Base-by-base conservation (phyloP, 2,113 vertebrate species). In the Apeltes quadracus region DNA sequence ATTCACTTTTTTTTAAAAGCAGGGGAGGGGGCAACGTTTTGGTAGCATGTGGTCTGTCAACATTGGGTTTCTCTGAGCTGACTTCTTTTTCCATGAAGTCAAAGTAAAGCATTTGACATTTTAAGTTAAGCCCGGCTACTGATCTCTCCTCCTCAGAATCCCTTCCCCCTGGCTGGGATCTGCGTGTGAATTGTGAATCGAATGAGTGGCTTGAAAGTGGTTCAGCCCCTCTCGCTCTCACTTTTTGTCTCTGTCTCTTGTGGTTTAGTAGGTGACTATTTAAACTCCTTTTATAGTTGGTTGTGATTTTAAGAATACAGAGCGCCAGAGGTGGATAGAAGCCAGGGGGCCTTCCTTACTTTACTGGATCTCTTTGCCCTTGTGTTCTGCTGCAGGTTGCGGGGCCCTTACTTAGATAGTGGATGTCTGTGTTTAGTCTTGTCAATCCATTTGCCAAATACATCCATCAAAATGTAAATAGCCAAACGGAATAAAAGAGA, bases 61-160 rank as follows among this genome's bases (percentile, higher is more conserved):
- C 32, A 34, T 34, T 56, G 39, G 82, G 62, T 73, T n/a, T 71
- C 65, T 87, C 81, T 88, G 84, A 91, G 87, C 84, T 84, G 55
- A 81, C 72, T 84, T 80, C 63, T 83, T 72, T 84, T 89, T 84
- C 81, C 81, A 87, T 82, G 76, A 89, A 86, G 85, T 86, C 78
- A 89, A 86, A 90, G 84, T 81, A 76, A 84, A 87, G 78, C 72
- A 70, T 87, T 88, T 90, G 84, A 89, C 85, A 90, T 91, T 88
- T 91, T 75, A 79, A 82, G 72, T 86, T 88, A 87, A 90, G 85
- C 78, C 83, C 29, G 38, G 77, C 78, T 82, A 70, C 85, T 86
- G 85, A 87, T 88, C 88, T 87, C 81, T 79, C 71, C 77, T 87
- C 77, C 81, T 86, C 80, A 75, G 87, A 87, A 91, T 82, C 78